Evolutionary conservation across 1,140 invertebrate genomes (phyloP).

Genomic region (Euura saliciscinereae): DNA sequence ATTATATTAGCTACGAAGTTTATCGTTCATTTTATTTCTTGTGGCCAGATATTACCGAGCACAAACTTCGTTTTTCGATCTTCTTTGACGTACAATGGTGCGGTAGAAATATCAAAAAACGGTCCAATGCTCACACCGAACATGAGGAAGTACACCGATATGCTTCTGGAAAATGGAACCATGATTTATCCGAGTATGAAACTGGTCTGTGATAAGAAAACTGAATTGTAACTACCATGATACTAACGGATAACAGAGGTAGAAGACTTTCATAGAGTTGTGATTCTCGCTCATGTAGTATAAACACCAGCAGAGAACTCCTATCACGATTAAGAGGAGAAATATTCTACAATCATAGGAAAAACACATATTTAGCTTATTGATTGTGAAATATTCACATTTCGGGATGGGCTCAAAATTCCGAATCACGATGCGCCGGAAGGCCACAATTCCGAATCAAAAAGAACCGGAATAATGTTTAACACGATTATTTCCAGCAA

Average conservation of each 20-base stretch:
- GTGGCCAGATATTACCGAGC: slow-evolving; percentile 35
- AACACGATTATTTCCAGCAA: too few relatives aligned
- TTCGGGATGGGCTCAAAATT: too few relatives aligned
- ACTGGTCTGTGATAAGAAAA: neutral
- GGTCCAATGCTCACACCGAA: slow-evolving; percentile 78
- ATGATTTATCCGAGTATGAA: neutral
- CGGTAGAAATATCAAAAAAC: slow-evolving; percentile 69
- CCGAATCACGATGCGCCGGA: too few relatives aligned
- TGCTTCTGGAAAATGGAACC: slow-evolving; percentile 60
- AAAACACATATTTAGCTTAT: too few relatives aligned
- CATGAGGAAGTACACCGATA: slow-evolving; percentile 83
- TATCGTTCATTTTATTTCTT: neutral
- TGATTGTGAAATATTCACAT: too few relatives aligned
- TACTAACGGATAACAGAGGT: slow-evolving; percentile 91
- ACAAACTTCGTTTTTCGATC: slow-evolving; percentile 52
- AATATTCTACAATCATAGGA: slow-evolving; percentile 57
- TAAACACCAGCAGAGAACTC: slow-evolving; percentile 69
- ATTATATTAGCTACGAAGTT: neutral
- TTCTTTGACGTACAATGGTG: slow-evolving; percentile 53
- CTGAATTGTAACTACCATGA: slow-evolving; percentile 24
- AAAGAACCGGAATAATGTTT: too few relatives aligned
- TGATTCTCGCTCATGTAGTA: slow-evolving; percentile 76
- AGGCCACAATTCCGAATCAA: slow-evolving; percentile 4
- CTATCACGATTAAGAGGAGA: slow-evolving; percentile 60
- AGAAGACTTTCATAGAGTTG: slow-evolving; percentile 76